These are phyloP conservation scores for Erebia epiphron DNA, from an alignment of 2,888 invertebrate species.

Conservation along the genomic window DNA sequence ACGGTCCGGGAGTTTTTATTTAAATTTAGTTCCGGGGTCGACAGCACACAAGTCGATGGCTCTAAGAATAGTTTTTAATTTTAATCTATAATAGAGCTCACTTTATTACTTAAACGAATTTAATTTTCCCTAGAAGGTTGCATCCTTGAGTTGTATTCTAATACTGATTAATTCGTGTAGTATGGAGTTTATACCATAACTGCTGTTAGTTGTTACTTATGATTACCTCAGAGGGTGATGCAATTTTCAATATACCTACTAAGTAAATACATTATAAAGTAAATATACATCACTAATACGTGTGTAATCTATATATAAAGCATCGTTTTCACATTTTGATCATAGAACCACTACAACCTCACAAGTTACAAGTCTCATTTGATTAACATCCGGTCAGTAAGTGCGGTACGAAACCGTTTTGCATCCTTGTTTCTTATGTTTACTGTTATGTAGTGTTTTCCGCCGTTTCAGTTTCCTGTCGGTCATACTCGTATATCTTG, in stretches of 20 bases:
- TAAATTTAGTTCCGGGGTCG: conserved; percentile 33
- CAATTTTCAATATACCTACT: not conserved
- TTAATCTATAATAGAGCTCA: conserved; percentile 1
- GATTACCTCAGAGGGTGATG: not conserved
- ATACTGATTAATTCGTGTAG: not conserved
- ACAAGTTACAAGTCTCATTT: not conserved
- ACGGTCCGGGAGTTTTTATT: conserved; percentile 28
- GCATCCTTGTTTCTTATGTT: not conserved
- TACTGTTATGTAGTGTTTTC: not conserved
- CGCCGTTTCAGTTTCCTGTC: no score
- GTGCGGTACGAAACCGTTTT: not conserved
- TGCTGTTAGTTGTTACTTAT: not conserved
- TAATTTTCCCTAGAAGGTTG: not conserved
- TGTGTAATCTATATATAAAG: not conserved
- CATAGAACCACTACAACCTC: not conserved
- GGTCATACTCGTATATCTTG: no score
- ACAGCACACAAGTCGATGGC: conserved; percentile 25
- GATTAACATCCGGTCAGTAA: not conserved
- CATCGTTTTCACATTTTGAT: not conserved
- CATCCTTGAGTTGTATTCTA: not conserved
- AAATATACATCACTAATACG: not conserved
- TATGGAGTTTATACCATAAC: not conserved
- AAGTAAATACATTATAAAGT: not conserved
- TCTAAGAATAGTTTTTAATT: conserved; percentile 8
- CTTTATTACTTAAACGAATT: not conserved